phyloP scores from a whole-genome alignment of 2,797 vertebrate genomes.

The Megalops cyprinoides region DNA sequence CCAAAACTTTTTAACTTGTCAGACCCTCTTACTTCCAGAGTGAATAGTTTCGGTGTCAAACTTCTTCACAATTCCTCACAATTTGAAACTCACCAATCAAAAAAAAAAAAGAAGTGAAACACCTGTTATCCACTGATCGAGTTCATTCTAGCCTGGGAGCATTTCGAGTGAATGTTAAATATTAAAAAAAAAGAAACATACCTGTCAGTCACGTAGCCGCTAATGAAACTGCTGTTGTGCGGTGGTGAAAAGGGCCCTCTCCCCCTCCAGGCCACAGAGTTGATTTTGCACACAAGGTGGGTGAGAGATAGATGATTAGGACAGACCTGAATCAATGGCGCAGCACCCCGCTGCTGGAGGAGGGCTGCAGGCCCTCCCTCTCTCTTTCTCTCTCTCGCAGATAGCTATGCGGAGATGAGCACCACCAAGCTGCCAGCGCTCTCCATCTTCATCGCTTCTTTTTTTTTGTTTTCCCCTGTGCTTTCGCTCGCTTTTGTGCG shows the following conservation, averaged over 20 bases:
- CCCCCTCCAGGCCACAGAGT: not conserved
- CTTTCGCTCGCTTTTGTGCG: no score
- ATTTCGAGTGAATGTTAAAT: not conserved
- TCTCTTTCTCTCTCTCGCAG: not conserved
- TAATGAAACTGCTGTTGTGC: not conserved
- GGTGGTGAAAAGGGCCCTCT: not conserved
- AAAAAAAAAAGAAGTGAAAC: not conserved
- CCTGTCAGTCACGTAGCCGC: not conserved
- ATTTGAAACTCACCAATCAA: not conserved
- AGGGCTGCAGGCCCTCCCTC: not conserved
- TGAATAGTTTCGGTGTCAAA: not conserved
- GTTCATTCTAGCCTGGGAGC: not conserved
- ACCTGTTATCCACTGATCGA: not conserved
- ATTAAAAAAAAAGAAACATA: not conserved
- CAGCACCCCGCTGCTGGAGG: not conserved
- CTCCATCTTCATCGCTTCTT: not conserved
- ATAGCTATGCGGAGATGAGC: not conserved
- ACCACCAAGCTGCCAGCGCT: not conserved
- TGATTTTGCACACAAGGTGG: not conserved
- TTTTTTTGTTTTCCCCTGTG: not conserved
- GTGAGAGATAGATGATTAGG: conserved; percentile 7
- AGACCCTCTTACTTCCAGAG: not conserved
- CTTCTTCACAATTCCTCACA: not conserved
- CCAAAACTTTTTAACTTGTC: no score
- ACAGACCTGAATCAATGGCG: not conserved